Percentiles rank a stretch among this genome's conserved stretches.
Evolutionary conservation across 2,113 vertebrate genomes (phyloP).

Genomic region (Chaenocephalus aceratus): DNA sequence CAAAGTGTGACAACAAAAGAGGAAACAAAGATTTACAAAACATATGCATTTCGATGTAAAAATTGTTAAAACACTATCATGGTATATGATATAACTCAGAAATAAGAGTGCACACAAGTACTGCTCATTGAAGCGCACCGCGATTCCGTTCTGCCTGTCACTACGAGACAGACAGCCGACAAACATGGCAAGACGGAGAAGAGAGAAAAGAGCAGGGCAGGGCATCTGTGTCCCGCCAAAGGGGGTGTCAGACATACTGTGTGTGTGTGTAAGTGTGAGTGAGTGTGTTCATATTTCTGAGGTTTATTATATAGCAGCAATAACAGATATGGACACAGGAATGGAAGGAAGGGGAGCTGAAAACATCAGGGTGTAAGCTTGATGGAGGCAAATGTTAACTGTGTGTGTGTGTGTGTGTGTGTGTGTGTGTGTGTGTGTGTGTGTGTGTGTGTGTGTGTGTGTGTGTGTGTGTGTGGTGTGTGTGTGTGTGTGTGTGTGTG

Average conservation of each 20-base stretch:
- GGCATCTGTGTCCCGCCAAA: slow-evolving; percentile 52
- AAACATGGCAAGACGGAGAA: slow-evolving; percentile 41
- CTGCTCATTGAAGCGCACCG: slow-evolving; percentile 23
- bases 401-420: background rate
- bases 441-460: background rate
- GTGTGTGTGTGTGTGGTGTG: no score
- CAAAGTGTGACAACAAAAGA: no score
- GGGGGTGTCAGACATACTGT: slow-evolving; percentile 42
- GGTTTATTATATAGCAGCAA: slow-evolving; percentile 32
- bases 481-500: background rate
- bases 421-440: background rate
- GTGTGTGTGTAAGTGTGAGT: slow-evolving; percentile 7
- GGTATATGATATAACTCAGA: background rate
- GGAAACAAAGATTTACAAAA: no score
- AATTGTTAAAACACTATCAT: background rate
- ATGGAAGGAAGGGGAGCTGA: slow-evolving; percentile 4
- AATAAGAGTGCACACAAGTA: slow-evolving; percentile 2
- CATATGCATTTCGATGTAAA: background rate
- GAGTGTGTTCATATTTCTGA: slow-evolving; percentile 8
- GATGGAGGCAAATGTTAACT: slow-evolving; percentile 5
- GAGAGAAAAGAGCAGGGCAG: slow-evolving; percentile 59
- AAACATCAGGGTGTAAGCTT: slow-evolving; percentile 6
- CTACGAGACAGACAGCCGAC: slow-evolving; percentile 49
- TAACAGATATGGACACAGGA: slow-evolving; percentile 26
- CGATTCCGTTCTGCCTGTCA: slow-evolving; percentile 50